phyloP scores from a whole-genome alignment of 2,888 invertebrate genomes.

The Phaedon cochleariae region DNA sequence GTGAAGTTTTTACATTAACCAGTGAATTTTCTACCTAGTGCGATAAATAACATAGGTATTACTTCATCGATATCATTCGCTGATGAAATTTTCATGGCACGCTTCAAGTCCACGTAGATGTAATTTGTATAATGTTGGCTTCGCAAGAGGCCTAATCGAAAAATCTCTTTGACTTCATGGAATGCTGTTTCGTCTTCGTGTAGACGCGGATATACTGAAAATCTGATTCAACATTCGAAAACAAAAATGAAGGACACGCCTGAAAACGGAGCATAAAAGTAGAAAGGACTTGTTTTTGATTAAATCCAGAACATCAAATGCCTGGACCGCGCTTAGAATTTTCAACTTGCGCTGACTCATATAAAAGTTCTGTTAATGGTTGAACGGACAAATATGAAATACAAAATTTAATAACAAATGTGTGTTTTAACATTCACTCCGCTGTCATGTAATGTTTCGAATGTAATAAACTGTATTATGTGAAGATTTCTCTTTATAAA shows the following conservation, averaged over 20 bases:
- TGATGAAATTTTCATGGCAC: no score
- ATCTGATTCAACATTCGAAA: constrained; percentile 14
- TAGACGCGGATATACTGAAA: background rate
- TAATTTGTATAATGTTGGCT: background rate
- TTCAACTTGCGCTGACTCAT: constrained; percentile 19
- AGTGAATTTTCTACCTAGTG: no score
- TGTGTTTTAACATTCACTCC: background rate
- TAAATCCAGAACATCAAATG: constrained; percentile 22
- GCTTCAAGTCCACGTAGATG: background rate
- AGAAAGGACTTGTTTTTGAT: constrained; percentile 26
- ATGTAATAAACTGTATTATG: constrained; percentile 3
- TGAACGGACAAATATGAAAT: constrained; percentile 7
- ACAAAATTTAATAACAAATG: constrained; percentile 12
- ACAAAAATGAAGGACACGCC: constrained; percentile 14
- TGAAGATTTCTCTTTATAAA: background rate
- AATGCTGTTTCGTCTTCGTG: background rate
- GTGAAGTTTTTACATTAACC: no score
- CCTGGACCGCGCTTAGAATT: constrained; percentile 17
- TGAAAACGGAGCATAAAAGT: constrained; percentile 15
- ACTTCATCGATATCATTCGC: no score
- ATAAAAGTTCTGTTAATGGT: constrained; percentile 8
- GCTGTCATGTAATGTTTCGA: background rate
- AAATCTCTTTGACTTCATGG: constrained; percentile 3
- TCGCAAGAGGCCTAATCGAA: background rate
- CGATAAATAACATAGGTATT: no score